Percentiles rank a stretch among this genome's conserved stretches.
These are phyloP conservation scores for Dryas iulia DNA, from an alignment of 1,140 invertebrate genomes.

Conservation along the genomic window DNA sequence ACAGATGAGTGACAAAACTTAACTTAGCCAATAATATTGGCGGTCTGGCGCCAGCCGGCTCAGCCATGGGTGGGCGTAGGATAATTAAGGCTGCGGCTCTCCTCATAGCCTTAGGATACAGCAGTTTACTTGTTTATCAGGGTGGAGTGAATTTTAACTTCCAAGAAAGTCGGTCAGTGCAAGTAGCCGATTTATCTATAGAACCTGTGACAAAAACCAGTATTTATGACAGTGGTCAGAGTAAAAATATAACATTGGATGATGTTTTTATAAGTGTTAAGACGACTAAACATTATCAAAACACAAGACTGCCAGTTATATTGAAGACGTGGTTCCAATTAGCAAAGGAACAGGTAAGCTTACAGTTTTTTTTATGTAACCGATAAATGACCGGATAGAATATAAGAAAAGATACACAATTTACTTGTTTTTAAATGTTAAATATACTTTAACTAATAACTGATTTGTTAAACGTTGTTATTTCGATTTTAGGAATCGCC, in stretches of 20 bases:
- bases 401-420: neutral
- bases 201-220: conserved; percentile 64
- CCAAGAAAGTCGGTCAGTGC: conserved; percentile 78
- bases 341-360: conserved; percentile 90
- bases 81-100: conserved; percentile 66
- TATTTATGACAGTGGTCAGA: conserved; percentile 81
- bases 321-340: conserved; percentile 96
- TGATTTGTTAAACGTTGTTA: neutral
- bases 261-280: conserved; percentile 97
- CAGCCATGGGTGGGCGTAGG: conserved; percentile 69
- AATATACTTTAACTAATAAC: neutral
- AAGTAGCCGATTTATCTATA: conserved; percentile 63
- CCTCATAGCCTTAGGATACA: conserved; percentile 80
- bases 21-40: conserved; percentile 54
- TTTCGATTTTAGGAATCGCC: too few species aligned
- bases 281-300: conserved; percentile 94
- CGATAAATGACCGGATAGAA: neutral
- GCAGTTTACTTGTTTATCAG: conserved; percentile 84
- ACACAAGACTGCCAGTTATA: conserved; percentile 90
- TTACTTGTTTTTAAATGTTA: neutral
- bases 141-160: conserved; percentile 76
- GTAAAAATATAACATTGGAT: conserved; percentile 86
- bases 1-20: conserved; percentile 73
- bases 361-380: neutral
- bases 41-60: conserved; percentile 80